phyloP scores from a whole-genome alignment of 2,888 invertebrate genomes.

The Pilophorus perplexus region DNA sequence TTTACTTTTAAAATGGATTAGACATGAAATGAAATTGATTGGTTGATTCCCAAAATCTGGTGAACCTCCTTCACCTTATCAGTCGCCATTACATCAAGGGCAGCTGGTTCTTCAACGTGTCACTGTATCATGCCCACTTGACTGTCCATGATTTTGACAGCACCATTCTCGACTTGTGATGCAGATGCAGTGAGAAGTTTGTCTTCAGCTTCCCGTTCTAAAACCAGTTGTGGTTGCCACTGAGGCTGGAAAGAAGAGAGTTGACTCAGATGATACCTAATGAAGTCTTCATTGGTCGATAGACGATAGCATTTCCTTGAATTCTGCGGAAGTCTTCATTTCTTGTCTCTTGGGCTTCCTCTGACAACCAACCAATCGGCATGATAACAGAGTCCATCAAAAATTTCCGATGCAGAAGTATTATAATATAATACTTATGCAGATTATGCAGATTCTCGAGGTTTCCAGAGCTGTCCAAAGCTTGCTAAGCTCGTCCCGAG shows the following conservation, averaged over 20 bases:
- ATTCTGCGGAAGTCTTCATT: background rate
- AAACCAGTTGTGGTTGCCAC: background rate
- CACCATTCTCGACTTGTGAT: background rate
- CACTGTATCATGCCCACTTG: conserved; percentile 1
- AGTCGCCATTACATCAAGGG: background rate
- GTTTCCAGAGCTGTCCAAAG: no score
- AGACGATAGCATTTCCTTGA: no score
- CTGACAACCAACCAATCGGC: background rate
- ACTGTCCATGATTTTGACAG: background rate
- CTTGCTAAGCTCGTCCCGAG: no score
- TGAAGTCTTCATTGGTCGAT: background rate
- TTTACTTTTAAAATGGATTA: no score
- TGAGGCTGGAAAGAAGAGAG: conserved; percentile 9
- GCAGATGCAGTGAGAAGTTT: background rate
- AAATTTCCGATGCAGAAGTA: background rate
- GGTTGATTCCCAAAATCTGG: no score
- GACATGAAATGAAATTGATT: no score
- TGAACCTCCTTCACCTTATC: background rate
- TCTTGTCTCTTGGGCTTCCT: background rate
- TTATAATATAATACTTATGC: no score
- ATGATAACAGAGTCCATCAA: background rate
- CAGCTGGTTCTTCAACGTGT: background rate
- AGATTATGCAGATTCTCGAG: no score
- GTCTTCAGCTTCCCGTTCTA: conserved; percentile 3
- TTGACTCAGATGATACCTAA: background rate